phyloP scores from a whole-genome alignment of 2,888 invertebrate genomes.

The Homarus gammarus region DNA sequence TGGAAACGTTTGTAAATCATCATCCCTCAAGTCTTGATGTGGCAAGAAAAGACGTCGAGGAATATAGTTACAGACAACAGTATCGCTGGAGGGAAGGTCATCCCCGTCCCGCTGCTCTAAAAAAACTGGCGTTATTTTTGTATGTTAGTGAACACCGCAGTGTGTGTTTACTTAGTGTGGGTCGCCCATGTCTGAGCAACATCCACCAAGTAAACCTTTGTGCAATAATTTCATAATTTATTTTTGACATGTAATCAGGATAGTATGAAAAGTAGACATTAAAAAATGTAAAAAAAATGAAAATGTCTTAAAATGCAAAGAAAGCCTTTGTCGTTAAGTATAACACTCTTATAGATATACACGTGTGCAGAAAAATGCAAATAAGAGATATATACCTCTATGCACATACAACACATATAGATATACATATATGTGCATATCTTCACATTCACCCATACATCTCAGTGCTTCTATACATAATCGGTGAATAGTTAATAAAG shows the following conservation, averaged over 20 bases:
- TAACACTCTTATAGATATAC: neutral
- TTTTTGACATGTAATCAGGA: neutral
- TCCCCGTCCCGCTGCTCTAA: neutral
- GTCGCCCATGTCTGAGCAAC: too few relatives aligned
- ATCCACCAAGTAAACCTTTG: neutral
- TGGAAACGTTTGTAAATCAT: neutral
- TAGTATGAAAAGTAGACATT: neutral
- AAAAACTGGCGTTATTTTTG: neutral
- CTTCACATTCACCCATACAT: too few relatives aligned
- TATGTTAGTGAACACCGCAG: neutral
- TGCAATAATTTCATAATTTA: neutral
- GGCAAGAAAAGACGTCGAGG: neutral
- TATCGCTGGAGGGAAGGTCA: neutral
- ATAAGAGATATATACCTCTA: neutral
- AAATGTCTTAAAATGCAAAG: too few relatives aligned
- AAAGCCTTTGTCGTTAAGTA: too few relatives aligned
- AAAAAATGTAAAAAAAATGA: too few relatives aligned
- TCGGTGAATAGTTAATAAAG: too few relatives aligned
- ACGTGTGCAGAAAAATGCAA: neutral
- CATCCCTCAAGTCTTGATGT: neutral
- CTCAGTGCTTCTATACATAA: too few relatives aligned
- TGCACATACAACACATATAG: neutral
- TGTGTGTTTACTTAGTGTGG: neutral
- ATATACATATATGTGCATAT: neutral
- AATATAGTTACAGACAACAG: neutral